A percentile compares a stretch with the other conserved stretches of the same genome.
These are phyloP conservation scores for Brachionus calyciflorus DNA, from an alignment of 1,140 invertebrate species.

Conservation along the genomic window DNA sequence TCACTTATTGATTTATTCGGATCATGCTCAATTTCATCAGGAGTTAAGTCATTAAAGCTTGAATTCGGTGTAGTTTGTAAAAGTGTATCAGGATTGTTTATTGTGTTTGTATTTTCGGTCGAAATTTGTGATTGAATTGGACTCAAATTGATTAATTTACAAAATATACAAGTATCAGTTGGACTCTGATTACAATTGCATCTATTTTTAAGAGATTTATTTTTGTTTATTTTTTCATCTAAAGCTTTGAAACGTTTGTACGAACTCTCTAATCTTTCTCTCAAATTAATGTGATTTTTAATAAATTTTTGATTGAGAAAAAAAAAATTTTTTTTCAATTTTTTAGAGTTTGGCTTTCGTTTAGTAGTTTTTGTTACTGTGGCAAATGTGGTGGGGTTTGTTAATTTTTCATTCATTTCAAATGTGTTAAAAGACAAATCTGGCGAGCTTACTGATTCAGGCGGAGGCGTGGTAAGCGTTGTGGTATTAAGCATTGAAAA, in stretches of 20 bases:
- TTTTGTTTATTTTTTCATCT: neutral
- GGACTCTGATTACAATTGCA: neutral
- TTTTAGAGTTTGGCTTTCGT: neutral
- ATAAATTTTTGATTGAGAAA: neutral
- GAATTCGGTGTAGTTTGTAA: neutral
- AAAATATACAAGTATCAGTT: slow-evolving; percentile 4
- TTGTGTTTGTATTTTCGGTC: neutral
- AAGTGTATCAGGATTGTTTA: neutral
- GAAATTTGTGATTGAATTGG: neutral
- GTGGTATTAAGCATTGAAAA: neutral
- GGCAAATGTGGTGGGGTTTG: too few species aligned
- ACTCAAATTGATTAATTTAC: neutral
- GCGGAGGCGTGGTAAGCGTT: neutral
- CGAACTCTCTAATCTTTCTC: neutral
- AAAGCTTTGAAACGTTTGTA: neutral
- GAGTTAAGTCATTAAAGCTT: too few species aligned
- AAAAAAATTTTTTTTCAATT: neutral
- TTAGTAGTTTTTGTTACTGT: neutral
- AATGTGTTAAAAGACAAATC: neutral
- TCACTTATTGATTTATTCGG: too few species aligned
- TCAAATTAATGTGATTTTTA: neutral
- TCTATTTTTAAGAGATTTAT: neutral
- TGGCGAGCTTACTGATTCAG: neutral
- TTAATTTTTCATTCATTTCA: neutral
- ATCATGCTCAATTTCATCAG: too few species aligned